phyloP scores from a whole-genome alignment of 2,113 vertebrate genomes.

The Pavo muticus region DNA sequence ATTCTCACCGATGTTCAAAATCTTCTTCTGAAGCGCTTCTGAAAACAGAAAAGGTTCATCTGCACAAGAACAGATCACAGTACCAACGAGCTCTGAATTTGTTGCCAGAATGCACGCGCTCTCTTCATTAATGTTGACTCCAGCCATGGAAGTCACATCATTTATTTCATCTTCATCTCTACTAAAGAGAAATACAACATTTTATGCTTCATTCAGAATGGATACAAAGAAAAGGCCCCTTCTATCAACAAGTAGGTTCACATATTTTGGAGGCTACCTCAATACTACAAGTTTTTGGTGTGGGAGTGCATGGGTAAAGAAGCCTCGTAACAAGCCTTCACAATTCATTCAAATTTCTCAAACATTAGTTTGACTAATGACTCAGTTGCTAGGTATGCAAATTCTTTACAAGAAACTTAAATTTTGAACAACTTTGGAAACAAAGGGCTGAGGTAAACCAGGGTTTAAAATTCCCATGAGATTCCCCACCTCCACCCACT shows the following conservation, averaged over 20 bases:
- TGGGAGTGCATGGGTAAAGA: not conserved
- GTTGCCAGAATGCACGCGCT: slow-evolving; percentile 84
- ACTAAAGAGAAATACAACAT: not conserved
- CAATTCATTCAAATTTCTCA: not conserved
- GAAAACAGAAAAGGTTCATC: slow-evolving; percentile 89
- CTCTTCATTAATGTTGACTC: slow-evolving; percentile 91
- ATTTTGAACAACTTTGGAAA: not conserved
- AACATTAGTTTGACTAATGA: not conserved
- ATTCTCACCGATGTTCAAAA: slow-evolving; percentile 86
- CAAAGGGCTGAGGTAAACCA: not conserved
- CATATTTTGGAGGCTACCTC: not conserved
- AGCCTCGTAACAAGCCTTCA: not conserved
- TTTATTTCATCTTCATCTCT: slow-evolving; percentile 97
- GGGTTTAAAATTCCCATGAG: not conserved
- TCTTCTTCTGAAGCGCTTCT: slow-evolving; percentile 78
- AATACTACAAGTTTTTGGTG: accelerated
- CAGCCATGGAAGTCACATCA: slow-evolving; percentile 96
- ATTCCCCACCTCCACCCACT: not conserved
- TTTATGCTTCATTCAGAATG: not conserved
- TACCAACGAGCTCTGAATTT: slow-evolving; percentile 82
- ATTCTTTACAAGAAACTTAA: not conserved
- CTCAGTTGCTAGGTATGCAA: not conserved
- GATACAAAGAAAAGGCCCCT: not conserved
- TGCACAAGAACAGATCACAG: slow-evolving; percentile 86
- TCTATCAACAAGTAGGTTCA: not conserved